phyloP scores from a whole-genome alignment of 2,888 invertebrate species.

The Zygogramma bicolorata region DNA sequence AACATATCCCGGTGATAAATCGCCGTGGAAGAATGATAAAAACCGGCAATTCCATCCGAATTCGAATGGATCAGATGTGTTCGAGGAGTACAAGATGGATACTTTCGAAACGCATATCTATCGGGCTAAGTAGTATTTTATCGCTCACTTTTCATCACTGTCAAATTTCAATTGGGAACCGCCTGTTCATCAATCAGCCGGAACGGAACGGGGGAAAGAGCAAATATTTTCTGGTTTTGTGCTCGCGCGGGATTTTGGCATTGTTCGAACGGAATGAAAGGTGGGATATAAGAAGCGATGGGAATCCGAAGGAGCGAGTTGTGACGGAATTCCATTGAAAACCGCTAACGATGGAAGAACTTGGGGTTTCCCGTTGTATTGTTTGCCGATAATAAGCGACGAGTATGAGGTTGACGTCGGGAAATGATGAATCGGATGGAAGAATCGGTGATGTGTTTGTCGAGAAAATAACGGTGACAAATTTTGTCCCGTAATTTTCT shows the following conservation, averaged over 20 bases:
- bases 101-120: constrained; percentile 44
- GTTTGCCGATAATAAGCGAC: not conserved
- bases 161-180: constrained; percentile 52
- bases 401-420: not conserved
- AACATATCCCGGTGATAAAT: constrained; percentile 53
- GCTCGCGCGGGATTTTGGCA: constrained; percentile 24
- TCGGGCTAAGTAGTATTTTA: constrained; percentile 60
- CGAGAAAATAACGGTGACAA: not conserved
- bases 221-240: constrained; percentile 37
- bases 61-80: constrained; percentile 58
- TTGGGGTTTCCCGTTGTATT: not conserved
- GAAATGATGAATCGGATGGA: not conserved
- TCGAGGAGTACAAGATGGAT: constrained; percentile 46
- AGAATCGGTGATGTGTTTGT: not conserved
- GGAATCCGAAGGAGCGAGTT: constrained; percentile 5
- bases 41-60: constrained; percentile 54
- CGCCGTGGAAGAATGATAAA: constrained; percentile 54
- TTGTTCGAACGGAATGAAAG: constrained; percentile 31
- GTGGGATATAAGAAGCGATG: constrained; percentile 1
- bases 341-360: not conserved
- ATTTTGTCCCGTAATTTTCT: not conserved
- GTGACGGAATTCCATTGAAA: not conserved
- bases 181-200: constrained; percentile 46
- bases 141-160: constrained; percentile 57
- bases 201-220: constrained; percentile 25